phyloP scores from a whole-genome alignment of 2,113 vertebrate genomes.

The Xerus inauris region DNA sequence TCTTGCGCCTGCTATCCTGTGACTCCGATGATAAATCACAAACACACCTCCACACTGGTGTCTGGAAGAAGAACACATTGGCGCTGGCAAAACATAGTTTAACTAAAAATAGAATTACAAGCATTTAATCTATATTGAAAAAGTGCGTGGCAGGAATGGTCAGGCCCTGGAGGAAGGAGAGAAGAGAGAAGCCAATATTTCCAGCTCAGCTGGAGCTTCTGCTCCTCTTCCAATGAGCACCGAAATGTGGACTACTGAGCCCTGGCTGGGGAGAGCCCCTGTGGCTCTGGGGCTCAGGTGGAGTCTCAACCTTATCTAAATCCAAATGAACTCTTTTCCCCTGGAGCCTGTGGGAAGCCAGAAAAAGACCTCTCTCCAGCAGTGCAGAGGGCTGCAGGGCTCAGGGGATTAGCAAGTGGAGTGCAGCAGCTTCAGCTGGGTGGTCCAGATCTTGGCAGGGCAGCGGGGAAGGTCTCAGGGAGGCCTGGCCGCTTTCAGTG shows the following conservation, averaged over 20 bases:
- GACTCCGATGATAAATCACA: slow-evolving; percentile 77
- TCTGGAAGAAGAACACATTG: slow-evolving; percentile 63
- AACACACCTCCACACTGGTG: slow-evolving; percentile 68
- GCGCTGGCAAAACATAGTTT: slow-evolving; percentile 63
- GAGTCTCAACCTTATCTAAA: slow-evolving; percentile 16
- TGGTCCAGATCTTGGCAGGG: neutral
- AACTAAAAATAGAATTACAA: slow-evolving; percentile 76
- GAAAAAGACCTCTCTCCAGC: neutral
- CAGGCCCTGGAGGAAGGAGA: neutral
- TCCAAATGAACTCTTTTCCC: neutral
- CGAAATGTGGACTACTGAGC: neutral
- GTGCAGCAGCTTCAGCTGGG: neutral
- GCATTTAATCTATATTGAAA: slow-evolving; percentile 28
- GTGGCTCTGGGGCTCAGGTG: neutral
- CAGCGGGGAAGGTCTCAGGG: too few species aligned
- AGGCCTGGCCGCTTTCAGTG: neutral
- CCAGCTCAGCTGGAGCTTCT: neutral
- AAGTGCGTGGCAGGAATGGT: neutral
- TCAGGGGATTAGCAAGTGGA: neutral
- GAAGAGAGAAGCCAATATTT: neutral
- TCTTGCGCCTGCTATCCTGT: slow-evolving; percentile 69
- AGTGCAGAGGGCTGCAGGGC: neutral
- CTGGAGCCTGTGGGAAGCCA: neutral
- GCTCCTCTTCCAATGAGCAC: neutral
- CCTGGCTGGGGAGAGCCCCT: neutral